These are phyloP conservation scores for Tholera decimalis DNA, from an alignment of 2,888 invertebrate genomes.

Conservation along the genomic window DNA sequence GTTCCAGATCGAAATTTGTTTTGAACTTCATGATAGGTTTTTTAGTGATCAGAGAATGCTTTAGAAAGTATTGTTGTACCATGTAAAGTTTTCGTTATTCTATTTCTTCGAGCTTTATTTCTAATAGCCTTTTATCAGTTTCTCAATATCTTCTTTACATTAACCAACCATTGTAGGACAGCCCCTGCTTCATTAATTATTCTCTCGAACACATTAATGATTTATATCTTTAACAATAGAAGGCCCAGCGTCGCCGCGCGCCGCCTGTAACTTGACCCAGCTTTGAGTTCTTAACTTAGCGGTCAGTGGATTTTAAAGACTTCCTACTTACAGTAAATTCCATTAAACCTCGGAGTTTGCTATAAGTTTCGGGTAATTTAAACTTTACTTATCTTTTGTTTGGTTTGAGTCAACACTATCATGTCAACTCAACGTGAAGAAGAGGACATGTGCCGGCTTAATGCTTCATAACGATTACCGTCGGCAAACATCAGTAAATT, in stretches of 20 bases:
- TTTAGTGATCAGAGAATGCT: not conserved
- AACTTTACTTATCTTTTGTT: conserved; percentile 48
- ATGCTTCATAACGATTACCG: conserved; percentile 1
- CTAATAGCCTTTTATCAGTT: conserved; percentile 5
- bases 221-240: conserved; percentile 7
- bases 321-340: conserved; percentile 67
- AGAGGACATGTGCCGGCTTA: conserved; percentile 12
- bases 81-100: not conserved
- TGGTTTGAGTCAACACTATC: conserved; percentile 25
- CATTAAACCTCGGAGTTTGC: conserved; percentile 57
- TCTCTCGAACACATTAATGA: conserved; percentile 14
- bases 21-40: not conserved
- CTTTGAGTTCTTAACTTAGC: conserved; percentile 55
- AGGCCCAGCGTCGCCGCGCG: not conserved
- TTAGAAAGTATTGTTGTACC: not conserved
- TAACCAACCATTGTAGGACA: not conserved
- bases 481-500: conserved; percentile 6
- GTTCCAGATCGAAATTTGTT: conserved; percentile 18
- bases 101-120: not conserved
- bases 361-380: conserved; percentile 59
- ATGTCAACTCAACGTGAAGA: conserved; percentile 7
- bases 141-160: not conserved
- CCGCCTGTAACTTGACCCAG: conserved; percentile 51
- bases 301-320: conserved; percentile 71
- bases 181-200: conserved; percentile 21